Evolutionary conservation across 1,140 invertebrate species (phyloP).

Genomic region (Drosophila elegans): DNA sequence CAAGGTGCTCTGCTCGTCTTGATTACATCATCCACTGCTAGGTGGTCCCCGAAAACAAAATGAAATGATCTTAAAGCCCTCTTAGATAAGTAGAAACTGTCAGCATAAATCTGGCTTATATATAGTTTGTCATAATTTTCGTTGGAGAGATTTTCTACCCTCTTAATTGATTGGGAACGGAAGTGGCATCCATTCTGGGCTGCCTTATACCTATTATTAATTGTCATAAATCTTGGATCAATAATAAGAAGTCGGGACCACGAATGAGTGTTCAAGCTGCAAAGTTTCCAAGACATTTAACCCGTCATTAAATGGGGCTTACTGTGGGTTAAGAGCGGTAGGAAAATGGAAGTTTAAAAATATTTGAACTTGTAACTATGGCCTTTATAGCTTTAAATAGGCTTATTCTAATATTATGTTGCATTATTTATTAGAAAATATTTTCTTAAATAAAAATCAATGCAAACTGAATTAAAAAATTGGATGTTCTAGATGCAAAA

Average conservation of each 20-base stretch:
- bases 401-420: too few relatives aligned
- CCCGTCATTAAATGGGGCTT: constrained; percentile 29
- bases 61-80: background rate
- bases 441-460: too few relatives aligned
- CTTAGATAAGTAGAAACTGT: constrained; percentile 41
- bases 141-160: constrained; percentile 8
- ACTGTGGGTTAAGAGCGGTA: constrained; percentile 1
- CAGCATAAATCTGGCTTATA: constrained; percentile 72
- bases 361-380: too few relatives aligned
- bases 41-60: constrained; percentile 49
- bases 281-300: constrained; percentile 55
- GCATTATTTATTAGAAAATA: too few relatives aligned
- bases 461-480: too few relatives aligned
- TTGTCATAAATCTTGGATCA: constrained; percentile 81
- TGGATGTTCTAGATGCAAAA: too few relatives aligned
- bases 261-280: constrained; percentile 67
- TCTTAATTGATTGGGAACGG: constrained; percentile 77
- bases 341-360: too few relatives aligned
- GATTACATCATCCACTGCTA: constrained; percentile 69
- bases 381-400: too few relatives aligned
- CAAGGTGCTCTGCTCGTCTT: constrained; percentile 60
- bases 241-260: constrained; percentile 55
- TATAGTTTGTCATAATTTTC: constrained; percentile 70
- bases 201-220: constrained; percentile 80
- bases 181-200: constrained; percentile 58